Conservation (phyloP, 2,888 invertebrate species). For the Cryptocheilus praepositus region DNA sequence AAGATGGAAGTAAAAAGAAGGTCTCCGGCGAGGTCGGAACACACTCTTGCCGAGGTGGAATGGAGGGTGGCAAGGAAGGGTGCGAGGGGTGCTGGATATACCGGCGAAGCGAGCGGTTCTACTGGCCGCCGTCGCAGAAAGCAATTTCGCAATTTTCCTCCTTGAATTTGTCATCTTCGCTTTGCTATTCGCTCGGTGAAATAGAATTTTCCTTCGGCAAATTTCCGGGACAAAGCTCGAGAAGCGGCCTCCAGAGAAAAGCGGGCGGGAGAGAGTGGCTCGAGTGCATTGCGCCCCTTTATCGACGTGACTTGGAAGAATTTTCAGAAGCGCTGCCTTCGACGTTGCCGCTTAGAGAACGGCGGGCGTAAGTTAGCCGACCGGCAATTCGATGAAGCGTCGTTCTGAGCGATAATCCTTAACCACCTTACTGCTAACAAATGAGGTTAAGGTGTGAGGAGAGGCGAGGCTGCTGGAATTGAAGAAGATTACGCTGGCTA, state of each 20-base stretch:
- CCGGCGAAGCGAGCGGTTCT: constrained; percentile 23
- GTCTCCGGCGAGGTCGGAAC: neutral
- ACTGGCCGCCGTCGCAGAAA: constrained; percentile 54
- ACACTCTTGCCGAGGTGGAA: neutral
- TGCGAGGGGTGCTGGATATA: constrained; percentile 18
- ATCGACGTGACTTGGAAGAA: constrained; percentile 55
- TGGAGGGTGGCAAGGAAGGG: constrained; percentile 8
- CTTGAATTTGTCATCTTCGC: constrained; percentile 74
- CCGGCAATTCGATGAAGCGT: too few species aligned
- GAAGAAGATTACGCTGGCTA: neutral
- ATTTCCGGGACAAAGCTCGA: constrained; percentile 29
- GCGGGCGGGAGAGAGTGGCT: too few species aligned
- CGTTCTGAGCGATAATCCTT: too few species aligned
- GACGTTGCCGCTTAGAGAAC: too few species aligned
- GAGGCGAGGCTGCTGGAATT: neutral
- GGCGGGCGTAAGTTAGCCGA: too few species aligned
- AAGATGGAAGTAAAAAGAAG: neutral
- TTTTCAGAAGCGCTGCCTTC: constrained; percentile 52
- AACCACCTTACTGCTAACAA: too few species aligned
- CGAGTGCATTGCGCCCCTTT: constrained; percentile 32
- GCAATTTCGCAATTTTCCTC: constrained; percentile 74
- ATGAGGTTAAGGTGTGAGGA: too few species aligned
- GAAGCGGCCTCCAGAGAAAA: too few species aligned
- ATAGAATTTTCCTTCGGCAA: constrained; percentile 66
- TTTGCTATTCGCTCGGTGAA: constrained; percentile 70